A percentile compares a stretch with the other conserved stretches of the same genome.
These are phyloP conservation scores for Eupithecia insigniata DNA, from an alignment of 2,888 invertebrate species.

Conservation along the genomic window DNA sequence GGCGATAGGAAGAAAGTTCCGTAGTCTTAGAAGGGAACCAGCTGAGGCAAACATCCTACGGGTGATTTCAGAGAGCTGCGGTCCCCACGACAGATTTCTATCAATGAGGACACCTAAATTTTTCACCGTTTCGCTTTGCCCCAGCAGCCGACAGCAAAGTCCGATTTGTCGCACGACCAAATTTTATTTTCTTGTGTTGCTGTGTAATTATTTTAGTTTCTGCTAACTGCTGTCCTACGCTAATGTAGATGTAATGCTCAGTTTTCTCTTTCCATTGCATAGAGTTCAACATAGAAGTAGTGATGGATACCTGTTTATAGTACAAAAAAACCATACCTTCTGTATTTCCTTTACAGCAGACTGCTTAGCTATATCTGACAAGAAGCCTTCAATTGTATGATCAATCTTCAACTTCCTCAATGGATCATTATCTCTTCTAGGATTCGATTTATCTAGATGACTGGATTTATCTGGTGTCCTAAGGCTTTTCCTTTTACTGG, in stretches of 20 bases:
- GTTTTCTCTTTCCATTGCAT: background rate
- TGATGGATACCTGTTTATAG: background rate
- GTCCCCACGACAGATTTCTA: no score
- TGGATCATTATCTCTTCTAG: constrained; percentile 57
- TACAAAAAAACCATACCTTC: constrained; percentile 49
- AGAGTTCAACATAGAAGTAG: background rate
- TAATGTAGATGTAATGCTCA: no score
- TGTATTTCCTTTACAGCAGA: constrained; percentile 52
- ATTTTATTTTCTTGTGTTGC: no score
- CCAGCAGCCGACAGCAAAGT: no score
- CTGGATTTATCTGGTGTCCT: constrained; percentile 55
- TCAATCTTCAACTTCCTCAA: constrained; percentile 62
- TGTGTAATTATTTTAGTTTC: background rate
- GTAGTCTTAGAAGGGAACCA: no score
- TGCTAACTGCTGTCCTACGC: background rate
- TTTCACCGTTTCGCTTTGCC: no score
- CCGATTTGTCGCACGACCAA: no score
- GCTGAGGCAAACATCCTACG: no score
- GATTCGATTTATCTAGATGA: constrained; percentile 43
- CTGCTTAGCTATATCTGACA: constrained; percentile 55
- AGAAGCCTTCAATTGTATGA: constrained; percentile 55
- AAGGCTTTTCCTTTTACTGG: constrained; percentile 45
- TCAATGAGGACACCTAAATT: no score
- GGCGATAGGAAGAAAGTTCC: no score
- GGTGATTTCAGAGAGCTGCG: no score